Conservation (phyloP, 2,888 invertebrate species). For the Agrilus cyanescens region DNA sequence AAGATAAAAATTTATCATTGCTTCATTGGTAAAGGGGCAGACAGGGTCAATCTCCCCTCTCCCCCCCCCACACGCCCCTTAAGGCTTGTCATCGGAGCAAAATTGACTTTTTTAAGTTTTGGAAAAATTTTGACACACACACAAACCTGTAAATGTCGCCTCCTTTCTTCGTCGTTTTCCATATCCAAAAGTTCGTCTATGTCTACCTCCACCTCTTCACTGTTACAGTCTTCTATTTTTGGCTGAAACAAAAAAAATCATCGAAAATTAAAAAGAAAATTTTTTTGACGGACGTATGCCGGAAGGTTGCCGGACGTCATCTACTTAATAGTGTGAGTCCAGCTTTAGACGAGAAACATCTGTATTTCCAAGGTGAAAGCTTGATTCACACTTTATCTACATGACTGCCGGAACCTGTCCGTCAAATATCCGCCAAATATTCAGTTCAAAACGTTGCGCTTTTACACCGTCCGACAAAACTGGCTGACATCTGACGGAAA, state of each 20-base stretch:
- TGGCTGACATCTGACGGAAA: no score
- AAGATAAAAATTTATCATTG: slow-evolving; percentile 16
- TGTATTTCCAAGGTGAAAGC: no score
- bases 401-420: no score
- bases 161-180: slow-evolving; percentile 79
- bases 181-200: slow-evolving; percentile 91
- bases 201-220: slow-evolving; percentile 77
- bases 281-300: neutral
- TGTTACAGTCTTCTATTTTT: slow-evolving; percentile 39
- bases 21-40: slow-evolving; percentile 6
- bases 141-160: slow-evolving; percentile 65
- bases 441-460: no score
- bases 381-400: no score
- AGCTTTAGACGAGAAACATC: no score
- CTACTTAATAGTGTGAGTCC: no score
- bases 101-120: slow-evolving; percentile 1
- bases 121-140: neutral
- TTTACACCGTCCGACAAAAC: no score
- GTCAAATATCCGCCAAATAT: no score
- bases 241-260: slow-evolving; percentile 29
- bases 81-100: no score
- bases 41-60: no score
- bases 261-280: neutral
- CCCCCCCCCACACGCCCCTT: no score
- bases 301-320: neutral